Evolutionary conservation across 2,888 invertebrate species (phyloP), one percentile per base, ranked within the genome.

Genomic region (Rhorus exstirpatorius): DNA sequence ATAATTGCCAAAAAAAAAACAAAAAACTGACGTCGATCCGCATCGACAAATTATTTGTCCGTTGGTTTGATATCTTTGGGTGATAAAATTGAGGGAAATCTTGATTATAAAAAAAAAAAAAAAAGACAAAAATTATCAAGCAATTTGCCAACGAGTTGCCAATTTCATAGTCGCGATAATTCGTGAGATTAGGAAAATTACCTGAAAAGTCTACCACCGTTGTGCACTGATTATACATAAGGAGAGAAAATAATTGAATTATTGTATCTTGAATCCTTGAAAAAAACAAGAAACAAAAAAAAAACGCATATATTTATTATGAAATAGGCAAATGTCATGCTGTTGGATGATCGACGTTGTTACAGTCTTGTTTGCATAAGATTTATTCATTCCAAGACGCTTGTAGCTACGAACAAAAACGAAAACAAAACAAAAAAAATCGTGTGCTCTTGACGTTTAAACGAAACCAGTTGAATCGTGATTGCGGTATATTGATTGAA

Each of bases 181-280:
- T 51, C 14, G n/a, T 35, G 19, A 26, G 31, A 79, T 63, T 26
- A 17, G 41, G 17, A 53, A 46, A 61, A 53, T 74, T 49, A 67
- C 79, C 82, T 84, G 84, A 84, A 84, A 80, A 82, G 79, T 84
- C 84, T 84, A 82, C 82, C 82, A 77, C 68, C 70, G 68, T 55
- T 70, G 10, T 70, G 3, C 24, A 46, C n/a, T n/a, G n/a, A n/a
- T n/a, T n/a, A 60, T 35, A 63, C 65, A 55, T 74, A 26, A 55
- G 31, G n/a, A 46, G 51, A 44, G 31, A 49, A 8, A 26, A 61
- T 60, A 60, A 17, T 26, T 58, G 49, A 31, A 67, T 24, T 14
- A 26, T 12, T 14, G 53, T 19, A 81, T 53, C 41, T 21, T 38
- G 35, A 53, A 19, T 79, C 4, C 19, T n/a, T 58, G 17, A 67